A percentile compares a stretch with the other conserved stretches of the same genome.
These are phyloP conservation scores for Emydura subglobosa DNA, from an alignment of 2,113 vertebrate genomes.

Conservation along the genomic window DNA sequence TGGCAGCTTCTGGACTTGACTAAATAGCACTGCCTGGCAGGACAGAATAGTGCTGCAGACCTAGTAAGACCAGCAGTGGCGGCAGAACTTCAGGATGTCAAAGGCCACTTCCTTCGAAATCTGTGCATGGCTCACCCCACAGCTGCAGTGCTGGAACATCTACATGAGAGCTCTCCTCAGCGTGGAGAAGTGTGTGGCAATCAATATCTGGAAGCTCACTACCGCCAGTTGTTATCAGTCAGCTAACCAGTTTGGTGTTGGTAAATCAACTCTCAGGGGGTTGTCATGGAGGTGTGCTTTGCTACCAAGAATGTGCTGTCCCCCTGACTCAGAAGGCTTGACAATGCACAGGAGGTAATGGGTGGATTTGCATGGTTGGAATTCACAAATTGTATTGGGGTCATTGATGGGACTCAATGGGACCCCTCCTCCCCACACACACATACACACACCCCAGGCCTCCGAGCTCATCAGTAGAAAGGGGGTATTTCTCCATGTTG, in stretches of 20 bases:
- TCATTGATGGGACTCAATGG: background rate
- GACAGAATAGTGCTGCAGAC: background rate
- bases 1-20: background rate
- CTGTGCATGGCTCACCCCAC: rapidly evolving
- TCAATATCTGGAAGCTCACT: background rate
- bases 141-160: background rate
- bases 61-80: background rate
- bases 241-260: background rate
- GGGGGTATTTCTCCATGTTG: background rate
- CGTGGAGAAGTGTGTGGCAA: background rate
- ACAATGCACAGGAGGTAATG: background rate
- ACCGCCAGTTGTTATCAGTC: background rate
- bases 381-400: background rate
- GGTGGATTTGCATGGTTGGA: background rate
- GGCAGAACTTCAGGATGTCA: background rate
- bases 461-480: background rate
- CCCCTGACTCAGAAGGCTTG: background rate
- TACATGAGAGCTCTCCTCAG: background rate
- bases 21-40: rapidly evolving
- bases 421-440: no score
- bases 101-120: background rate
- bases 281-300: background rate
- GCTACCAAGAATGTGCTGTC: rapidly evolving
- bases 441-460: background rate
- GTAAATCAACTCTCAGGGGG: background rate